phyloP scores from a whole-genome alignment of 2,113 vertebrate genomes.

The Murina feae region DNA sequence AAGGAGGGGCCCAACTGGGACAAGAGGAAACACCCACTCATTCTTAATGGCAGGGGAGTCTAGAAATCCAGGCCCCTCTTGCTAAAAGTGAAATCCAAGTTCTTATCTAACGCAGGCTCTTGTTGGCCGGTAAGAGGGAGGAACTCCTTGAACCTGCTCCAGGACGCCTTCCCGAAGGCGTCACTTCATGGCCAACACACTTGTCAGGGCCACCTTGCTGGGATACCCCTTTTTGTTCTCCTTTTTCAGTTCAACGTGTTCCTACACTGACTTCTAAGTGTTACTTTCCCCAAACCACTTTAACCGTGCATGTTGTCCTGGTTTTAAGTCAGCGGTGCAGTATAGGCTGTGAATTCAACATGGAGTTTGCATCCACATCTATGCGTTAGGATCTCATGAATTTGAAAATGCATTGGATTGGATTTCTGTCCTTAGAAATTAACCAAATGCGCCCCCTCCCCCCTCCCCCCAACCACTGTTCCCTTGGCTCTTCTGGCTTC shows the following conservation, averaged over 20 bases:
- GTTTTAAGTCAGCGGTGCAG: accelerated
- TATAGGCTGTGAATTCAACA: accelerated
- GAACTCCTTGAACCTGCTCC: not conserved
- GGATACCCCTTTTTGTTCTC: not conserved
- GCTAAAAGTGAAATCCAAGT: not conserved
- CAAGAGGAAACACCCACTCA: not conserved
- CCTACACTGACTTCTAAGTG: not conserved
- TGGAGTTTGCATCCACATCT: not conserved
- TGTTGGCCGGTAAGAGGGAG: accelerated
- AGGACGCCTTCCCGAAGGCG: not conserved
- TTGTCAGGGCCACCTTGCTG: not conserved
- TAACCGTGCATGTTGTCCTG: accelerated
- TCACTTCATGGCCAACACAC: not conserved
- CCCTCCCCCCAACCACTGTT: no score
- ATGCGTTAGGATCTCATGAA: accelerated
- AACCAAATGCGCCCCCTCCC: not conserved
- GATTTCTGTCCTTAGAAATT: not conserved
- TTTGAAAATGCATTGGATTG: not conserved
- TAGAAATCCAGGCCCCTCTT: not conserved
- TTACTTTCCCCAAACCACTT: not conserved
- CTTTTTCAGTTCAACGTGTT: not conserved
- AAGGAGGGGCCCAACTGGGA: no score
- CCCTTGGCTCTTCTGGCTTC: not conserved
- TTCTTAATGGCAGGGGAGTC: not conserved
- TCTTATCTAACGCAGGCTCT: not conserved